Evolutionary conservation across 2,888 invertebrate species (phyloP).

Genomic region (Himalopsyche anomala): DNA sequence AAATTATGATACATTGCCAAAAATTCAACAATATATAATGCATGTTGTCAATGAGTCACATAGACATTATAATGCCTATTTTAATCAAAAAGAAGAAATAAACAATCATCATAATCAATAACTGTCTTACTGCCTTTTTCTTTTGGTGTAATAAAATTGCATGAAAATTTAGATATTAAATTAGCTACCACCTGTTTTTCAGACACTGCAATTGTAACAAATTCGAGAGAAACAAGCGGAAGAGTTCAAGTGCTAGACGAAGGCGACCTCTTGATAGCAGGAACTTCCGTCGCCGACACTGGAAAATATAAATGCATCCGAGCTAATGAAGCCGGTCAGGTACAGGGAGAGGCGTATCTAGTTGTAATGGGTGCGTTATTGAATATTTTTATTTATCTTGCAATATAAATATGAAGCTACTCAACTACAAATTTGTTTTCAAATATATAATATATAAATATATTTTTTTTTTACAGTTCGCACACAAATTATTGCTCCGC

Average conservation of each 20-base stretch:
- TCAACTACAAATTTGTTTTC: slow-evolving; percentile 48
- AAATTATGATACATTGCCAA: no score
- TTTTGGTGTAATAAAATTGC: no score
- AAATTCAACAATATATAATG: no score
- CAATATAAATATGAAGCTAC: slow-evolving; percentile 56
- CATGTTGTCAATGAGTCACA: no score
- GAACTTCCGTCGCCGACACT: slow-evolving; percentile 88
- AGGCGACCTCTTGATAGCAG: slow-evolving; percentile 92
- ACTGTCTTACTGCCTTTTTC: no score
- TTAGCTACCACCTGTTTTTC: background rate
- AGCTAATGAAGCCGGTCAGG: slow-evolving; percentile 92
- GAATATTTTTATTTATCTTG: slow-evolving; percentile 56
- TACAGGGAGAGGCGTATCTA: slow-evolving; percentile 88
- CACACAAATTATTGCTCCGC: slow-evolving; percentile 95
- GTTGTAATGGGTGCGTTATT: slow-evolving; percentile 84
- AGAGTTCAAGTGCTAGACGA: slow-evolving; percentile 90
- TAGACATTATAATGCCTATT: no score
- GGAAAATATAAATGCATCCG: slow-evolving; percentile 94
- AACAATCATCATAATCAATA: no score
- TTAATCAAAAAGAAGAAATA: no score
- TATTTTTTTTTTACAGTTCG: slow-evolving; percentile 80
- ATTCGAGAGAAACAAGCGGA: slow-evolving; percentile 81
- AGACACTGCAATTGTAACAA: slow-evolving; percentile 68
- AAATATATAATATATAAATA: slow-evolving; percentile 54
- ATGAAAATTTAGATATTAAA: no score